Base-by-base conservation (phyloP, 1,140 invertebrate species). In the Chironomus tepperi region DNA sequence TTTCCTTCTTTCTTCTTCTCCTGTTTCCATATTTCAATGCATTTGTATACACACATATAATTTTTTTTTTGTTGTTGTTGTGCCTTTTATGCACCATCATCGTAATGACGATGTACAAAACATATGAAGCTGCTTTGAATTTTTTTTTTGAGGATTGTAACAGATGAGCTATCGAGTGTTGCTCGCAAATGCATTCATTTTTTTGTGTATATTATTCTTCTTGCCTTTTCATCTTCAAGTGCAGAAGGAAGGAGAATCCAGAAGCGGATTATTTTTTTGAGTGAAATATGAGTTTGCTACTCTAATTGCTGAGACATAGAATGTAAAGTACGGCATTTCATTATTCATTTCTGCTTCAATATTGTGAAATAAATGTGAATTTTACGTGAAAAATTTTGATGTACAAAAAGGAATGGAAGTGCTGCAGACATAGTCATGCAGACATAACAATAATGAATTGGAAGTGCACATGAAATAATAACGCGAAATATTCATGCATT, bases 111-210 rank as follows among this genome's bases (percentile, higher is more conserved):
- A 57, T n/a, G n/a, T 15, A 57, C 47, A 57, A n/a, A 12, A 57
- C 47, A 57, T 57, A 12, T n/a, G 47, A n/a, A 57, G 47, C 24
- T 34, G 24, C 24, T 34, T 34, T 34, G 24, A 34, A 34, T 34
- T 34, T 34, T 34, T 34, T 34, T 34, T 34, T 34, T n/a, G 47
- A 57, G 47, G 47, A 57, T 57, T 57, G 47, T 57, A 57, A 57
- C 47, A 57, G 47, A 57, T 57, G 47, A 57, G n/a, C 47, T 57
- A n/a, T 15, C n/a, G 47, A 57, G n/a, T 57, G 47, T 57, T 34
- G 1, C 24, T 57, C 10, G 47, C 47, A 57, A 57, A 12, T 57
- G 47, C 47, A 57, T n/a, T n/a, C n/a, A n/a, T n/a, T 57, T 57
- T 57, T 57, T n/a, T n/a, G n/a, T n/a, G n/a, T n/a, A n/a, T 15